Evolutionary conservation across 1,140 invertebrate genomes (phyloP), one percentile per base, ranked within the genome.

Genomic region (Popillia japonica): DNA sequence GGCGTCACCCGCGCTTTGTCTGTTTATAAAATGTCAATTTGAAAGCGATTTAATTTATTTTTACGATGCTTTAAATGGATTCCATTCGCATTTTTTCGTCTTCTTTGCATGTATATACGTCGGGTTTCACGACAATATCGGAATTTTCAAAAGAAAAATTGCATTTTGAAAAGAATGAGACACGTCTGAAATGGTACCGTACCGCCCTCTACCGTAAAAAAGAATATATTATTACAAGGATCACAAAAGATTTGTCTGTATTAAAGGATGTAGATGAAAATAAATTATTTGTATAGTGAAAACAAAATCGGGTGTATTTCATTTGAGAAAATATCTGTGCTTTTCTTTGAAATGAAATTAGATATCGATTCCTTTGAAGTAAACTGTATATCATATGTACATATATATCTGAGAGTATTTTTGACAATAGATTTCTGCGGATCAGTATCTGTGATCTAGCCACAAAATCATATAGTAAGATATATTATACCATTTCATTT

Each of bases 11-110:
- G 61, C 22, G 61, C 61, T 34, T 68, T 68, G 22, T 68, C 61
- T 68, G 61, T 68, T 68, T 68, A 68, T 68, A 68, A 68, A 68
- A 68, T 68, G 61, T 68, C 61, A 34, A 68, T 68, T 68, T 68
- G 61, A 68, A 68, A 27, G 61, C 61, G 61, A 22, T 68, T 68
- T 68, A 68, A 68, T 68, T 68, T 68, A 68, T 68, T 68, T 68
- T 68, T 68, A 68, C 61, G 20, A 34, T 20, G 11, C 61, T 68
- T 68, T 68, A 68, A 68, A 68, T 68, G 61, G 22, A 68, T 68
- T 68, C 61, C 61, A 22, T 27, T 22, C 61, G 61, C 61, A 34
- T 68, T 34, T 34, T 34, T 68, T 68, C n/a, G 61, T 68, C 61
- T 68, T 68, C 61, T 68, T 68, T 68, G 20, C 22, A 27, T 68